Conservation (phyloP, 2,888 invertebrate genomes). For the Imbricaverruca yamaguchii region DNA sequence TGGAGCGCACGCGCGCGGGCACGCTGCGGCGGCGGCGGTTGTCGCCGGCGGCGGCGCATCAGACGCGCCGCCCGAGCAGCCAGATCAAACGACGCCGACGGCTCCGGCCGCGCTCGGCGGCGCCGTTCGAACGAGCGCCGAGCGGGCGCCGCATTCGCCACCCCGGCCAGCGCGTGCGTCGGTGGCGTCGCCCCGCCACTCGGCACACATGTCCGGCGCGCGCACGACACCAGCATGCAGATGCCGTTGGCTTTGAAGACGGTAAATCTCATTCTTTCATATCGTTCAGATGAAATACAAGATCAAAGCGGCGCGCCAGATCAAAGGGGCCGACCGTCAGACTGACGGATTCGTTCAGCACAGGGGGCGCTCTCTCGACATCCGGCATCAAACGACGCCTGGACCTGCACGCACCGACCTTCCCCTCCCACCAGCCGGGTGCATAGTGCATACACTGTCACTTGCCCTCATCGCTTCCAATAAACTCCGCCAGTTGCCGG, state of each 20-base stretch:
- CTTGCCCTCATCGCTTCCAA: no score
- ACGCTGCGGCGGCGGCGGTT: background rate
- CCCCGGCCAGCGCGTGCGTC: background rate
- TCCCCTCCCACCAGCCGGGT: no score
- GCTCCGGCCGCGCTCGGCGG: background rate
- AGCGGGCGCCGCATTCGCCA: background rate
- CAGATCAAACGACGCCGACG: background rate
- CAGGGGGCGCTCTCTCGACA: no score
- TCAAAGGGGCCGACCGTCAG: background rate
- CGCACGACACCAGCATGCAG: background rate
- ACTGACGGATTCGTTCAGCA: no score
- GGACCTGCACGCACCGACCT: no score
- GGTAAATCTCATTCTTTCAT: conserved; percentile 11
- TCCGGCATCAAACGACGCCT: no score
- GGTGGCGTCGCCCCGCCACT: background rate
- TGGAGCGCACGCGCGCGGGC: background rate
- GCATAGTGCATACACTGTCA: no score
- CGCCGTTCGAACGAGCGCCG: background rate
- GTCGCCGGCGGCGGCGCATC: background rate
- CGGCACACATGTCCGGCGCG: background rate
- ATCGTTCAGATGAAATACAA: conserved; percentile 11
- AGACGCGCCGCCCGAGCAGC: background rate
- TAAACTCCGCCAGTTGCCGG: no score
- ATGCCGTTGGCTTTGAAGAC: background rate
- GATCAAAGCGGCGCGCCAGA: background rate